Conservation (phyloP, 2,888 invertebrate species). For the Hirtodrosophila duncani region DNA sequence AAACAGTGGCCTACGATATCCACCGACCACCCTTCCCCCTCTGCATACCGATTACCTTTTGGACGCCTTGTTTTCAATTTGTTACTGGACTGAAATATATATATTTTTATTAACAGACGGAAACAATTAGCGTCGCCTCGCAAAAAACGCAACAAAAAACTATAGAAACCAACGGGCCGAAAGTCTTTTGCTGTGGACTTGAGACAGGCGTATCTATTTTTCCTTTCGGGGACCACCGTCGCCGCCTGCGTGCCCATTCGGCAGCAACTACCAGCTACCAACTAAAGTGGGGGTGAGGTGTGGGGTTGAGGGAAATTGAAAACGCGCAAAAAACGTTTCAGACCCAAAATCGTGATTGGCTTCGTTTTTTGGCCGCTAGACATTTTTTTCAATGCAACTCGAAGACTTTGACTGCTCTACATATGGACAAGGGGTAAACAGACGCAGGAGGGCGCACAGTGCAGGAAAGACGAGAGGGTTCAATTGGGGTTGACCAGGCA, state of each 20-base stretch:
- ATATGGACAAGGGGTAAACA: background rate
- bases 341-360: conserved; percentile 66
- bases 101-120: conserved; percentile 75
- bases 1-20: conserved; percentile 63
- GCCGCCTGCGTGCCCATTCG: conserved; percentile 61
- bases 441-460: conserved; percentile 10
- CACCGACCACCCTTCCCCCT: background rate
- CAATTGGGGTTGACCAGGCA: conserved; percentile 16
- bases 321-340: conserved; percentile 66
- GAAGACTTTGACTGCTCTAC: conserved; percentile 14
- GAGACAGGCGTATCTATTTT: conserved; percentile 50
- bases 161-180: conserved; percentile 6
- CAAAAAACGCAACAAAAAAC: conserved; percentile 23
- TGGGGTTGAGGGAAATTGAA: conserved; percentile 72
- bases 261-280: conserved; percentile 6
- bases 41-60: background rate
- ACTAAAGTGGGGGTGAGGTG: no score
- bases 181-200: conserved; percentile 9
- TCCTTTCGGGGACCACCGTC: conserved; percentile 20
- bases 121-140: conserved; percentile 73
- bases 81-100: conserved; percentile 70
- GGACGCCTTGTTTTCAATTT: conserved; percentile 61
- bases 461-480: no score
- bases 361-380: conserved; percentile 68
- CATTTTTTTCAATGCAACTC: conserved; percentile 24